Base-by-base conservation (phyloP, 1,140 invertebrate species). In the Anoplolepis gracilipes region DNA sequence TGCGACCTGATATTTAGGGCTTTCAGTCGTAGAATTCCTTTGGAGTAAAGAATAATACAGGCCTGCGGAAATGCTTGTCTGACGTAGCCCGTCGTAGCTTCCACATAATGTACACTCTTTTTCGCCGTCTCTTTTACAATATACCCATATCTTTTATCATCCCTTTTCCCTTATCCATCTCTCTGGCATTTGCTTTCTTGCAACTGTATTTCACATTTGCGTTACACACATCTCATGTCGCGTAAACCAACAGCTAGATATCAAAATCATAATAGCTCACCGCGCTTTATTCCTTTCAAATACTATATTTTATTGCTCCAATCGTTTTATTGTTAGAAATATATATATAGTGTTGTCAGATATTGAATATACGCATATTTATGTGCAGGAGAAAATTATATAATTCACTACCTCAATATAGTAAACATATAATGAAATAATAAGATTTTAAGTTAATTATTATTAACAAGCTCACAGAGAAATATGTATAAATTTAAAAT, bases 211-310 rank as follows among this genome's bases (percentile, higher is more conserved):
- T 81, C 36, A 55, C 36, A 11, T 36, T 85, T 61, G 36, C 55
- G 49, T 79, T 85, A 81, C 59, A 88, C 22, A 72, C 72, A 64
- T 42, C 42, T 42, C 36, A 42, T 55, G 30, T 57, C 65, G 55
- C 59, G 25, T 67, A 82, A 87, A 65, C 46, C 36, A 36, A 70
- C n/a, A 70, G 46, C 46, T 62, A 46, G 49, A 5, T 53, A 88
- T 62, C 28, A 70, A 1, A 11, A 84, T 62, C 22, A 75, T 70
- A 65, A 87, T 59, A 73, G 85, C 39, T 84, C 46, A 84, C 75
- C 73, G 61, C 62, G 39, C 39, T 81, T 86, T n/a, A n/a, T n/a
- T 86, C 85, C 81, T 64, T 65, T 57, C 67, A 73, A 77, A 70
- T 85, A 81, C 30, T 28, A 39, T 53, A 53, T 72, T 62, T 87